phyloP scores from a whole-genome alignment of 1,140 invertebrate genomes.

The Vollenhovia emeryi region DNA sequence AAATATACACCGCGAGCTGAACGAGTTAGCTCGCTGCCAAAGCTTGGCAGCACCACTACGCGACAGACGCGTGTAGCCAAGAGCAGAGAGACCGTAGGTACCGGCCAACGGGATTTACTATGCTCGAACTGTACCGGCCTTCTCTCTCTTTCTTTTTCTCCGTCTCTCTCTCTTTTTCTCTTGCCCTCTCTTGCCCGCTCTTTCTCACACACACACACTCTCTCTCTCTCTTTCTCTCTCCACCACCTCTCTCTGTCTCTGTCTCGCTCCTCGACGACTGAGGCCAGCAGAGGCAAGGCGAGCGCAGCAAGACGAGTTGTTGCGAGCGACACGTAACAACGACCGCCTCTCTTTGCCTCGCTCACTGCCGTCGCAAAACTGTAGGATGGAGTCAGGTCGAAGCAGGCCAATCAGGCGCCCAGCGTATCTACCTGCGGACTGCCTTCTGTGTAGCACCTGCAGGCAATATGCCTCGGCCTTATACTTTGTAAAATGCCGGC shows the following conservation, averaged over 20 bases:
- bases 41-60: constrained; percentile 74
- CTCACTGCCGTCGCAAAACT: constrained; percentile 63
- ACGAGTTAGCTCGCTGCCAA: constrained; percentile 76
- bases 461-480: constrained; percentile 73
- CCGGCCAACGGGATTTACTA: constrained; percentile 81
- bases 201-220: background rate
- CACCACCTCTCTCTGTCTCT: background rate
- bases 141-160: constrained; percentile 41
- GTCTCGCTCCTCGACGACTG: background rate
- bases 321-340: constrained; percentile 71
- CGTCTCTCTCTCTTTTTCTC: constrained; percentile 23
- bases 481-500: constrained; percentile 81
- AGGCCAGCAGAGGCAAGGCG: constrained; percentile 56
- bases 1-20: constrained; percentile 78
- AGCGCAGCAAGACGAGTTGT: constrained; percentile 61
- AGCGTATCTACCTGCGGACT: constrained; percentile 82
- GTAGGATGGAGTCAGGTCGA: constrained; percentile 74
- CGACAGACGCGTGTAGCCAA: constrained; percentile 59
- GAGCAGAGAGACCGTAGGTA: constrained; percentile 68
- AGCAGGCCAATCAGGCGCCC: constrained; percentile 83
- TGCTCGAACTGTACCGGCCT: constrained; percentile 74
- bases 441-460: constrained; percentile 82
- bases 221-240: background rate
- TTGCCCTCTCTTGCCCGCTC: constrained; percentile 40
- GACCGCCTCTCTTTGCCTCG: constrained; percentile 69